Conservation (phyloP, 2,113 vertebrate genomes). For the Misgurnus mizolepis region DNA sequence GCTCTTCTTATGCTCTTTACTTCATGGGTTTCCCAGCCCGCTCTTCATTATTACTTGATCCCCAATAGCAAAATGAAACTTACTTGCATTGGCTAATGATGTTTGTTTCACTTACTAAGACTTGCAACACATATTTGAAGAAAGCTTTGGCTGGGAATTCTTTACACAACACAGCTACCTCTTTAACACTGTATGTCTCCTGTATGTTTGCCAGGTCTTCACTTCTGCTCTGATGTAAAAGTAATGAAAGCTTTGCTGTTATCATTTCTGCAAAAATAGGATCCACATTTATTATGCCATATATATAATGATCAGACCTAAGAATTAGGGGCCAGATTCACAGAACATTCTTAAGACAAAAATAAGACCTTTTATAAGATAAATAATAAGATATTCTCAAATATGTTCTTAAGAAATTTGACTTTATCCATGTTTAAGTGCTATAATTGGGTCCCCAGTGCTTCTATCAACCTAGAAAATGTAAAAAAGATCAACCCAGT, state of each 20-base stretch:
- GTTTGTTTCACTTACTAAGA: no score
- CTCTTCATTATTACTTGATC: constrained; percentile 35
- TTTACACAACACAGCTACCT: constrained; percentile 45
- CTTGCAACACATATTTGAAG: not conserved
- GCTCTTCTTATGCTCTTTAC: not conserved
- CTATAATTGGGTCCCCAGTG: no score
- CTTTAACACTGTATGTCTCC: constrained; percentile 3
- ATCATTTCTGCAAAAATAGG: constrained; percentile 64
- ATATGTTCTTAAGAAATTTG: no score
- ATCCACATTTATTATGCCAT: constrained; percentile 61
- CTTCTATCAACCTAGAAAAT: no score
- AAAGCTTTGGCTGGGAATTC: constrained; percentile 61
- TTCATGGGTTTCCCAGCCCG: constrained; percentile 19
- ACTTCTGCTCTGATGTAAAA: not conserved
- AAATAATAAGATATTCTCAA: no score
- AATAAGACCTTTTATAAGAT: no score
- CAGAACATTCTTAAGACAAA: no score
- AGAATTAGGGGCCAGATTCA: not conserved
- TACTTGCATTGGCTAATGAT: no score
- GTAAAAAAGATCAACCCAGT: no score
- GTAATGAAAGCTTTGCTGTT: not conserved
- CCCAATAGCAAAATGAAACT: no score
- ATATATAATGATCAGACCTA: constrained; percentile 42
- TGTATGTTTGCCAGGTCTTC: constrained; percentile 30
- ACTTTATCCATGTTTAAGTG: no score